phyloP scores from a whole-genome alignment of 2,113 vertebrate genomes.

The Otolemur garnettii region DNA sequence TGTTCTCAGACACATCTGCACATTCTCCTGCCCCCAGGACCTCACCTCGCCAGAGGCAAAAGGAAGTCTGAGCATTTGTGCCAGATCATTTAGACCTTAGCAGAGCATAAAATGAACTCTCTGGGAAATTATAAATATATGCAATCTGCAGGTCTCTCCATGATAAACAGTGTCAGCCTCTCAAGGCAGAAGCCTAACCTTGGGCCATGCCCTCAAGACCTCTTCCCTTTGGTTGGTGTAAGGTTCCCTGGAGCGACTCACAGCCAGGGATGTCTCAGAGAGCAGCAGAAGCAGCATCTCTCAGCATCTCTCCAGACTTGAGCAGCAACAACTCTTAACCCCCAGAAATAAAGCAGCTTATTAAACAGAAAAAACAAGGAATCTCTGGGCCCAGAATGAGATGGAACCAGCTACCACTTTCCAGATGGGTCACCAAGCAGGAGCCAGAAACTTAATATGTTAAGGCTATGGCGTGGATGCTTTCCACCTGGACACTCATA shows the following conservation, averaged over 20 bases:
- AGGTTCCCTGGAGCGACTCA: background rate
- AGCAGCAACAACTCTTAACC: background rate
- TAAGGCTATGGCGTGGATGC: background rate
- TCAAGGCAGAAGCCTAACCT: background rate
- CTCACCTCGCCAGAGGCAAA: background rate
- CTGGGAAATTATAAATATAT: conserved; percentile 37
- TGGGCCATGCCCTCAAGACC: background rate
- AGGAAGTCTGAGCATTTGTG: background rate
- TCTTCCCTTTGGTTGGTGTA: background rate
- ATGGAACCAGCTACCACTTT: too few species aligned
- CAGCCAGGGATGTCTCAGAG: background rate
- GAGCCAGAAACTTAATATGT: background rate
- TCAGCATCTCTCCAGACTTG: background rate
- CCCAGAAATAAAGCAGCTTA: background rate
- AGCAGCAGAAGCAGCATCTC: too few species aligned
- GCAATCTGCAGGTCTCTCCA: background rate
- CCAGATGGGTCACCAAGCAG: accelerated
- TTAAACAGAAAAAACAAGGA: background rate
- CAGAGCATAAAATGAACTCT: conserved; percentile 37
- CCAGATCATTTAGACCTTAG: conserved; percentile 38
- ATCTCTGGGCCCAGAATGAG: background rate
- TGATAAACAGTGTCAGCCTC: background rate
- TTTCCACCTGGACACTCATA: background rate
- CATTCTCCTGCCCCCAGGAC: background rate
- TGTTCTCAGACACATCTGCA: background rate